These are phyloP conservation scores for Drosophila pseudotakahashii DNA, from an alignment of 2,888 invertebrate species.

Conservation along the genomic window DNA sequence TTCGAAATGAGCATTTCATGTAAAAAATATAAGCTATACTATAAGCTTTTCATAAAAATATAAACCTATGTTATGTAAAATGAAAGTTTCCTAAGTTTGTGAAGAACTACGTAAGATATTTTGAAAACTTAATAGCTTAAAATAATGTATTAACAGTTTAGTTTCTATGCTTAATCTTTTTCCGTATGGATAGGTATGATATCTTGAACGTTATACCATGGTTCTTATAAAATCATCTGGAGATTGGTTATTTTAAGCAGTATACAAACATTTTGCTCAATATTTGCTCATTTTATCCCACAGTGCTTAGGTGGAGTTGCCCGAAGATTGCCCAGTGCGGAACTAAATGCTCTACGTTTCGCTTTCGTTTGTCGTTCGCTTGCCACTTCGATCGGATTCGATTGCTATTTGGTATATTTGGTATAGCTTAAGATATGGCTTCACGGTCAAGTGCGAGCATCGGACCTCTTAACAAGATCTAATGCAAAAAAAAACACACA, in stretches of 20 bases:
- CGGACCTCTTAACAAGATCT: conserved; percentile 54
- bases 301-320: conserved; percentile 15
- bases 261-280: neutral
- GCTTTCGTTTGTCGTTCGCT: conserved; percentile 63
- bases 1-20: no score
- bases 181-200: no score
- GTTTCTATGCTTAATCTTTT: no score
- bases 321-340: conserved; percentile 60
- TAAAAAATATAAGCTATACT: no score
- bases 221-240: no score
- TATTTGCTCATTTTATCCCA: neutral
- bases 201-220: no score
- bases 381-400: conserved; percentile 30
- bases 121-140: no score
- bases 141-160: no score
- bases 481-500: conserved; percentile 64
- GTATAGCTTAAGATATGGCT: conserved; percentile 39
- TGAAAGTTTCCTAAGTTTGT: no score
- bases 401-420: conserved; percentile 10
- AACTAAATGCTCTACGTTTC: conserved; percentile 66
- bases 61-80: no score
- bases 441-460: conserved; percentile 73
- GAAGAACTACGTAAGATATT: no score
- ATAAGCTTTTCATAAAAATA: no score
- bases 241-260: neutral